phyloP scores from a whole-genome alignment of 2,797 vertebrate species.

The Spinibarbus caldwelli region DNA sequence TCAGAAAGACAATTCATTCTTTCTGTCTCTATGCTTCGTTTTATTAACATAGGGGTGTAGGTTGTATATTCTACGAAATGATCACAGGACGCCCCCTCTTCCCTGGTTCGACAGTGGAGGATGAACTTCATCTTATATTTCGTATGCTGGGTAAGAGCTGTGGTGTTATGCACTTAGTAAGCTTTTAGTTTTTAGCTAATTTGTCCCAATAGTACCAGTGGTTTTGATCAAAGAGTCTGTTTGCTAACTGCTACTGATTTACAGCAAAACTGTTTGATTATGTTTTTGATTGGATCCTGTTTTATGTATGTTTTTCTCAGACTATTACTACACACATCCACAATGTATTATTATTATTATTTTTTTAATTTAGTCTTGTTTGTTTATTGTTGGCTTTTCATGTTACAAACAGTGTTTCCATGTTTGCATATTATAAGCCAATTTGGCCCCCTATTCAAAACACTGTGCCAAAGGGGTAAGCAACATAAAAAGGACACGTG shows the following conservation, averaged over 20 bases:
- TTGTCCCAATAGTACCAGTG: neutral
- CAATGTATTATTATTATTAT: no score
- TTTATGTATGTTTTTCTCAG: no score
- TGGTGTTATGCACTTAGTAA: neutral
- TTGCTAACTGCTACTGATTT: neutral
- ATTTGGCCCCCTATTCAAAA: no score
- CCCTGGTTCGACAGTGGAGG: conserved; percentile 84
- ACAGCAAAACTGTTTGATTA: neutral
- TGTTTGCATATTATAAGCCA: no score
- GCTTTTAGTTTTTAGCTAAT: no score
- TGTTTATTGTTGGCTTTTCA: no score
- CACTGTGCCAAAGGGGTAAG: no score
- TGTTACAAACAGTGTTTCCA: no score
- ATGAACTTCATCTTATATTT: conserved; percentile 84
- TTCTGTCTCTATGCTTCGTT: conserved; percentile 16
- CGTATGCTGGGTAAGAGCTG: conserved; percentile 78
- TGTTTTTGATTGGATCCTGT: no score
- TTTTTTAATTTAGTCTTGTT: no score
- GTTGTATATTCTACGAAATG: conserved; percentile 87
- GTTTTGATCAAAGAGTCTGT: neutral
- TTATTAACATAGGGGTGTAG: conserved; percentile 77
- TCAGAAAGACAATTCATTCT: neutral
- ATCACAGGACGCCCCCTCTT: conserved; percentile 83
- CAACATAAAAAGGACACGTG: no score
- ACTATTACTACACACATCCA: no score